Evolutionary conservation across 2,113 vertebrate species (phyloP).

Genomic region (Nothocercus julius): DNA sequence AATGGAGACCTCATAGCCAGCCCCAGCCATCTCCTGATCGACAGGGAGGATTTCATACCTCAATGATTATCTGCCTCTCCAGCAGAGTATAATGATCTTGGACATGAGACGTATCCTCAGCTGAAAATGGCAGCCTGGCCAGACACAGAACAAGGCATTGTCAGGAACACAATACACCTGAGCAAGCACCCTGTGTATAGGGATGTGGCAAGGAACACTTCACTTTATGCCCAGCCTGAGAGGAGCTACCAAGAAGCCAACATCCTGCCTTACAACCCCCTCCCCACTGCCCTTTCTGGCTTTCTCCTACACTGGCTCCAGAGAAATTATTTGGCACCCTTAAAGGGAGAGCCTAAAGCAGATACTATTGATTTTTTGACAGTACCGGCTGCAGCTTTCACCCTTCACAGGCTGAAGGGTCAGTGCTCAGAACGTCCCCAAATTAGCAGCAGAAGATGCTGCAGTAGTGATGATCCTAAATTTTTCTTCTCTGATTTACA

Average conservation of each 20-base stretch:
- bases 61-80: conserved; percentile 95
- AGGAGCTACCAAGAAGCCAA: not conserved
- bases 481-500: not conserved
- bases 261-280: not conserved
- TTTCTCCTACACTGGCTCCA: not conserved
- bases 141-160: not conserved
- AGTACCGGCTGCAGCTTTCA: not conserved
- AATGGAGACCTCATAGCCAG: not conserved
- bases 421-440: not conserved
- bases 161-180: not conserved
- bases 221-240: not conserved
- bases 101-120: conserved; percentile 87
- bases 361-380: not conserved
- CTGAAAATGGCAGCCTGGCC: conserved; percentile 88
- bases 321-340: not conserved
- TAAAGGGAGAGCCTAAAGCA: not conserved
- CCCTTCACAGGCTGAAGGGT: not conserved
- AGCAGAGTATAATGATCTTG: conserved; percentile 93
- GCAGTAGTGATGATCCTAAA: not conserved
- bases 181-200: not conserved
- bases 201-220: not conserved
- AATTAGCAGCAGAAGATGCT: not conserved
- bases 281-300: not conserved
- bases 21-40: not conserved
- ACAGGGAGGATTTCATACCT: conserved; percentile 79